These are phyloP conservation scores for Mesocricetus auratus DNA, from an alignment of 2,113 vertebrate species.

Conservation along the genomic window DNA sequence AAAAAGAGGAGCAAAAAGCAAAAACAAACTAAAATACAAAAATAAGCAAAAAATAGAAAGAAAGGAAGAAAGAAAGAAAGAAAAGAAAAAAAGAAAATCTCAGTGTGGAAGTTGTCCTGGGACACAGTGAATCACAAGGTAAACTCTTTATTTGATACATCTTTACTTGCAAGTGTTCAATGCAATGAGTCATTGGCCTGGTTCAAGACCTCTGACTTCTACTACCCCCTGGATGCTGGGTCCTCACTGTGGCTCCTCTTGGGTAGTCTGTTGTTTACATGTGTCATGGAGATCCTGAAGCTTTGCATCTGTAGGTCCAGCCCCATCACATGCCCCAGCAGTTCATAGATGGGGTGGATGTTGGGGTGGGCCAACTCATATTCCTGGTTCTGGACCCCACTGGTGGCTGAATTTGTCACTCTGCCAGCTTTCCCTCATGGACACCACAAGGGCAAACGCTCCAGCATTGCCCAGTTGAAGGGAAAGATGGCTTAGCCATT, in stretches of 20 bases:
- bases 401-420: neutral
- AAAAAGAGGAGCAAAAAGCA: neutral
- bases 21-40: neutral
- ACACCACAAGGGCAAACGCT: neutral
- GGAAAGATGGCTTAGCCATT: too few relatives aligned
- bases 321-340: neutral
- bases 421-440: neutral
- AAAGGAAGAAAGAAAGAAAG: too few relatives aligned
- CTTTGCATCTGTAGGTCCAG: neutral
- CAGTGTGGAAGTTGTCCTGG: neutral
- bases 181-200: neutral
- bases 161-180: neutral
- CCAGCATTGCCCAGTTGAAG: neutral
- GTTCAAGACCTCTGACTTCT: neutral
- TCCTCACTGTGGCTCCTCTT: too few relatives aligned
- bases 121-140: neutral
- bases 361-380: neutral
- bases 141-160: neutral
- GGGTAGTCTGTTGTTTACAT: too few relatives aligned
- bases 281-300: neutral
- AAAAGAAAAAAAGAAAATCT: neutral
- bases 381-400: neutral
- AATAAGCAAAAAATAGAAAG: neutral
- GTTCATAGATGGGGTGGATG: neutral
- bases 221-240: too few relatives aligned